Evolutionary conservation across 2,797 vertebrate species (phyloP).

Genomic region (Gila robusta): DNA sequence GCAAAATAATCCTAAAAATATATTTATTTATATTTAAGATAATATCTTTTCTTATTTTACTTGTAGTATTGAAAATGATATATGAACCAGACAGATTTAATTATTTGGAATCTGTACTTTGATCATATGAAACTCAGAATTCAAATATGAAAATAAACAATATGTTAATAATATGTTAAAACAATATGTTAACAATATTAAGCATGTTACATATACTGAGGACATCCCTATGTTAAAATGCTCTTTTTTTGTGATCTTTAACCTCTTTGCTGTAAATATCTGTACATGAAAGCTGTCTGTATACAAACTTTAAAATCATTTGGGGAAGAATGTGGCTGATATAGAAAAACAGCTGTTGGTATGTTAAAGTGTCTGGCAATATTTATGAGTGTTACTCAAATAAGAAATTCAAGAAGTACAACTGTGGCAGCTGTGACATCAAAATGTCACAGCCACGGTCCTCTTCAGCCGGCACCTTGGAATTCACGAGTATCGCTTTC

Average conservation of each 20-base stretch:
- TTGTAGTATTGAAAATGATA: not conserved
- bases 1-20: conserved; percentile 1
- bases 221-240: not conserved
- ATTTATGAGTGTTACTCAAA: conserved; percentile 77
- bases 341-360: conserved; percentile 81
- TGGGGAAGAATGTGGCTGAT: conserved; percentile 72
- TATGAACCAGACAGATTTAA: not conserved
- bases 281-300: conserved; percentile 17
- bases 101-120: not conserved
- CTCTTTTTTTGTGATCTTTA: not conserved
- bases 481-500: conserved; percentile 78
- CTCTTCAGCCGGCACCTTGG: conserved; percentile 64
- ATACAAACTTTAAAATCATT: conserved; percentile 70
- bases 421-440: conserved; percentile 82
- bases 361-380: conserved; percentile 76
- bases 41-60: not conserved
- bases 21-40: conserved; percentile 23
- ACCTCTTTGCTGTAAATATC: not conserved
- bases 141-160: not conserved
- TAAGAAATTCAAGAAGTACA: conserved; percentile 79
- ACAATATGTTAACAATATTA: not conserved
- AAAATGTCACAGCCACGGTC: conserved; percentile 75
- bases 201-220: not conserved
- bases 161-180: not conserved
- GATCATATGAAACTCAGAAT: not conserved